A percentile compares a stretch with the other conserved stretches of the same genome.
These are phyloP conservation scores for Halictus rubicundus DNA, from an alignment of 1,140 invertebrate species.

Conservation along the genomic window DNA sequence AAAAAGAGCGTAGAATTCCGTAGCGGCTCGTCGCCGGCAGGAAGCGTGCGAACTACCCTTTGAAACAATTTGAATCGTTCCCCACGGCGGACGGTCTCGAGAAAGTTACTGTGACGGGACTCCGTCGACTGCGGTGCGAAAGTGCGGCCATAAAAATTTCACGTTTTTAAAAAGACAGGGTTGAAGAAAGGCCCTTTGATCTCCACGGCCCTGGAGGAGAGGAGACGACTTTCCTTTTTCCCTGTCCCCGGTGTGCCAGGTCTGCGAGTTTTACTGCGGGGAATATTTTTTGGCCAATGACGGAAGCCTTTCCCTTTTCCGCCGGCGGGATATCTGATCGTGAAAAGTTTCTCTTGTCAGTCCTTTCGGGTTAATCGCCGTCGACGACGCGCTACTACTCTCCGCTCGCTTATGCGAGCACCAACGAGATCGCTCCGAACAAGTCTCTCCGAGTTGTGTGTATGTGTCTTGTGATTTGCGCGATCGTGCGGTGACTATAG, in stretches of 20 bases:
- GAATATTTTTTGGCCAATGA: constrained; percentile 59
- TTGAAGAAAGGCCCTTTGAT: constrained; percentile 63
- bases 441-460: too few species aligned
- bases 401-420: too few species aligned
- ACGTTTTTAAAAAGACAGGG: constrained; percentile 66
- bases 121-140: constrained; percentile 19
- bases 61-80: constrained; percentile 39
- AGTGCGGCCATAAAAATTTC: constrained; percentile 72
- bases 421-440: too few species aligned
- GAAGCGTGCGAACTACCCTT: constrained; percentile 24
- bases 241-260: background rate
- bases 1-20: background rate
- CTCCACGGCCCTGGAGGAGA: constrained; percentile 13
- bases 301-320: constrained; percentile 60
- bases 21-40: background rate
- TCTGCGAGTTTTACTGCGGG: constrained; percentile 14
- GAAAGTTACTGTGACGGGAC: constrained; percentile 19
- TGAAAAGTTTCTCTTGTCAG: constrained; percentile 42
- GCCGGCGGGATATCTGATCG: constrained; percentile 29
- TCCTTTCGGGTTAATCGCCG: constrained; percentile 18
- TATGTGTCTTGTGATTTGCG: too few species aligned
- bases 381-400: background rate
- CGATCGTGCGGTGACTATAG: too few species aligned
- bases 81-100: background rate
- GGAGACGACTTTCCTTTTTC: constrained; percentile 41